Conservation (phyloP, 2,888 invertebrate genomes). For the Tineola bisselliella region DNA sequence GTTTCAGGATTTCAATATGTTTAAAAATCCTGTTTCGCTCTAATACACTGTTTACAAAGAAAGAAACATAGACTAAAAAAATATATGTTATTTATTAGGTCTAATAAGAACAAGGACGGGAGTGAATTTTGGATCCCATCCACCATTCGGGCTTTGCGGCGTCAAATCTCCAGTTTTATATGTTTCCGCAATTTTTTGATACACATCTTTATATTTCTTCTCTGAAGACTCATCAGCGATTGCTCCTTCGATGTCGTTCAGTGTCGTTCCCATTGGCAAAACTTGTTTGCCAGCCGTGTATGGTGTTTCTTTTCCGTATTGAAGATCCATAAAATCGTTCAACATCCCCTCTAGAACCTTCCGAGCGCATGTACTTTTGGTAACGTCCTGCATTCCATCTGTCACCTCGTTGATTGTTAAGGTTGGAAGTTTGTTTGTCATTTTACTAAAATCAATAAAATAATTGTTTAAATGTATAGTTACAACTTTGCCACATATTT, state of each 20-base stretch:
- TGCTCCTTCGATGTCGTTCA: conserved; percentile 38
- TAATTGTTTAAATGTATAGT: not conserved
- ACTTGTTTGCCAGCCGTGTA: conserved; percentile 53
- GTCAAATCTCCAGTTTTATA: conserved; percentile 42
- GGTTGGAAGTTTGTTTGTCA: conserved; percentile 35
- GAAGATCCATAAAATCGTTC: conserved; percentile 54
- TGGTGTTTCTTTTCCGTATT: conserved; percentile 45
- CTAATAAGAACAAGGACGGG: conserved; percentile 47
- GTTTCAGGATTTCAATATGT: no score
- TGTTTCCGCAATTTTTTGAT: conserved; percentile 38
- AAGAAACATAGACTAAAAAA: no score
- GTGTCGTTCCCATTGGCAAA: conserved; percentile 33
- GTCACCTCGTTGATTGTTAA: conserved; percentile 41
- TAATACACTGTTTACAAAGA: no score
- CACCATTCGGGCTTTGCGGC: conserved; percentile 37
- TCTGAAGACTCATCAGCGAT: conserved; percentile 29
- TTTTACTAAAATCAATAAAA: conserved; percentile 20
- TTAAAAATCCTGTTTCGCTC: no score
- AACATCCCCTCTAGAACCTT: conserved; percentile 47
- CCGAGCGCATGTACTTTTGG: conserved; percentile 30
- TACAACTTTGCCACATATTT: no score
- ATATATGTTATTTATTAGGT: conserved; percentile 28
- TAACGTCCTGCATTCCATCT: conserved; percentile 33
- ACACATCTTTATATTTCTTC: conserved; percentile 39
- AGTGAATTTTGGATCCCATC: conserved; percentile 45